Evolutionary conservation across 1,140 invertebrate genomes (phyloP), one percentile per base, ranked within the genome.

Genomic region (Tetragnatha versicolor): DNA sequence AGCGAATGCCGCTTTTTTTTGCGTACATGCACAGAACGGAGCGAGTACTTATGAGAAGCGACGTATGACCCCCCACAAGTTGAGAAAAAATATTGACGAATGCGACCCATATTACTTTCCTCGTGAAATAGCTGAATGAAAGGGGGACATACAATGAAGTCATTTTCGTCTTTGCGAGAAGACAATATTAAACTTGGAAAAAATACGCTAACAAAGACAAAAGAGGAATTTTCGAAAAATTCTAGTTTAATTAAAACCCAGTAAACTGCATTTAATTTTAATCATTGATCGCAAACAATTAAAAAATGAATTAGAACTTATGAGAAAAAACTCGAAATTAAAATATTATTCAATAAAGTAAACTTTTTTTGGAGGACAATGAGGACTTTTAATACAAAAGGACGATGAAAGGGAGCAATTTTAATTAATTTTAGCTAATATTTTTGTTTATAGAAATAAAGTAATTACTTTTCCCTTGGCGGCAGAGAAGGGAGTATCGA

Each of bases 241-340:
- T 47, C 42, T 9, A 5, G 58, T 61, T 61, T 61, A 61, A 61
- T 61, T 61, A 61, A 61, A 61, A 61, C 31, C 58, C 29, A 61
- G 3, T 33, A 31, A 27, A 61, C 51, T 33, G 27, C 35, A 20
- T 17, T 61, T 31, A 61, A 61, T 61, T 61, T 61, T 53, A 20
- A n/a, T n/a, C n/a, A 61, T 61, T 17, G 58, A 61, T 10, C 17
- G 29, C 25, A 31, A 17, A 17, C 17, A 61, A 31, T 14, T 3
- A 31, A 33, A 61, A 61, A 33, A 61, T 35, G n/a, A 31, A 61
- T 31, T 31, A 33, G 35, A 61, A 61, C 35, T 5, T 12, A 33
- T 29, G 10, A 35, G 7, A 61, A 61, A 31, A 29, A 27, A 10
- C 9, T 4, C n/a, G 35, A 17, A 31, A 33, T 33, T 31, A 31